A percentile compares a stretch with the other conserved stretches of the same genome.
phyloP scores from a whole-genome alignment of 2,888 invertebrate species.

The Cylindroiulus punctatus region DNA sequence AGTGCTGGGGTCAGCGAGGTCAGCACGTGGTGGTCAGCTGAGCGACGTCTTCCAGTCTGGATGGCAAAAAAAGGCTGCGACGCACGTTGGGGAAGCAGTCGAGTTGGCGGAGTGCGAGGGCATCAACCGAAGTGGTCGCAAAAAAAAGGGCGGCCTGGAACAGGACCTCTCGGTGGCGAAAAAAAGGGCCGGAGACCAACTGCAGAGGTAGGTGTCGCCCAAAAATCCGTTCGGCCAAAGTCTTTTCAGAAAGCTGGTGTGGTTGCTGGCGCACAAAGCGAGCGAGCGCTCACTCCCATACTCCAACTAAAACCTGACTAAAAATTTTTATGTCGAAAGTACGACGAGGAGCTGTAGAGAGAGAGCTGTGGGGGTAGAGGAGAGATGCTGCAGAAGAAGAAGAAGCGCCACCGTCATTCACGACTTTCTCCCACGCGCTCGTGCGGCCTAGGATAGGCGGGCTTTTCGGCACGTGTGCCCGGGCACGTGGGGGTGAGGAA shows the following conservation, averaged over 20 bases:
- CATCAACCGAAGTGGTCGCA: not conserved
- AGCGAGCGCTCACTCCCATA: not conserved
- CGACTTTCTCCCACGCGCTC: conserved; percentile 45
- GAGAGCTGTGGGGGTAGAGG: conserved; percentile 38
- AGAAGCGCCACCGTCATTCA: conserved; percentile 47
- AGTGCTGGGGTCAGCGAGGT: not conserved
- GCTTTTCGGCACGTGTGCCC: conserved; percentile 42
- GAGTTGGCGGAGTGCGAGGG: conserved; percentile 10
- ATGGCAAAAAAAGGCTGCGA: not conserved
- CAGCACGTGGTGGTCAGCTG: not conserved
- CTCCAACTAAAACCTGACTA: conserved; percentile 39
- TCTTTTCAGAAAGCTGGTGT: not conserved
- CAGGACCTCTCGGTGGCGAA: not conserved
- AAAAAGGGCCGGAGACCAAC: not conserved
- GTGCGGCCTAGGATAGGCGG: conserved; percentile 17
- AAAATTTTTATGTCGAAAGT: conserved; percentile 31
- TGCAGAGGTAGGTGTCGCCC: conserved; percentile 36
- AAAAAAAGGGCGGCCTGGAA: not conserved
- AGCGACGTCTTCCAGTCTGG: not conserved
- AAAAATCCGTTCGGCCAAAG: conserved; percentile 1
- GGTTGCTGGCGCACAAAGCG: not conserved
- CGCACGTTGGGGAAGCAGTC: not conserved
- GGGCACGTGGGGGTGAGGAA: conserved; percentile 50
- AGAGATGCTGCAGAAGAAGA: conserved; percentile 47
- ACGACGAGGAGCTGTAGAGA: conserved; percentile 9